Base-by-base conservation (phyloP, 2,113 vertebrate genomes). In the Hymenochirus boettgeri region DNA sequence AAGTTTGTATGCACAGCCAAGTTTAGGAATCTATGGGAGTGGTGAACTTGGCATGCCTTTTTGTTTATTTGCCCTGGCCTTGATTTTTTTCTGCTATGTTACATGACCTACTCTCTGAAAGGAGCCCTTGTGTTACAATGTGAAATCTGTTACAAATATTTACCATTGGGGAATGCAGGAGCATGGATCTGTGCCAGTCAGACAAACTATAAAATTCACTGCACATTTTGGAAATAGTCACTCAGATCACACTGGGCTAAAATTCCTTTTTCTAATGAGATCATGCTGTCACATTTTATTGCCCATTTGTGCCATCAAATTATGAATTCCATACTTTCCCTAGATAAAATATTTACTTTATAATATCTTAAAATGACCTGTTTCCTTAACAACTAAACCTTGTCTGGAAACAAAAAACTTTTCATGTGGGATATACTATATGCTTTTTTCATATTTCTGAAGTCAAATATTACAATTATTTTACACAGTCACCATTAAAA, bases 121-220 rank as follows among this genome's bases (percentile, higher is more conserved):
- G 93, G 85, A 86, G 80, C 86, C 91, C 88, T 99, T 98, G 93
- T 98, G 86, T 88, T 91, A 83, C 86, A 82, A 84, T 79, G 87
- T 90, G 87, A 93, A 97, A 94, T 92, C 90, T 95, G 92, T 92
- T 97, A 90, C 92, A 96, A 96, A 96, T 97, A 95, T 97, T 96
- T 98, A 94, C 91, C 89, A 83, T 82, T 80, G 85, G 84, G 86
- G 91, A 86, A 91, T 80, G 87, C 89, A 84, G 88, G 83, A 87
- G 80, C 79, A 72, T 95, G 93, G 95, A 86, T 71, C 75, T 74
- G 78, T 76, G 91, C 93, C 93, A 95, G 87, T 85, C 89, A 94
- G 91, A 93, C 92, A 25, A 82, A 90, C 90, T 88, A 90, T 92
- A 96, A 95, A 94, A 95, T 90, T 91, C 89, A 83, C 90, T 84